Evolutionary conservation across 2,113 vertebrate species (phyloP), one percentile per base, ranked within the genome.

Genomic region (Prolemur simus): DNA sequence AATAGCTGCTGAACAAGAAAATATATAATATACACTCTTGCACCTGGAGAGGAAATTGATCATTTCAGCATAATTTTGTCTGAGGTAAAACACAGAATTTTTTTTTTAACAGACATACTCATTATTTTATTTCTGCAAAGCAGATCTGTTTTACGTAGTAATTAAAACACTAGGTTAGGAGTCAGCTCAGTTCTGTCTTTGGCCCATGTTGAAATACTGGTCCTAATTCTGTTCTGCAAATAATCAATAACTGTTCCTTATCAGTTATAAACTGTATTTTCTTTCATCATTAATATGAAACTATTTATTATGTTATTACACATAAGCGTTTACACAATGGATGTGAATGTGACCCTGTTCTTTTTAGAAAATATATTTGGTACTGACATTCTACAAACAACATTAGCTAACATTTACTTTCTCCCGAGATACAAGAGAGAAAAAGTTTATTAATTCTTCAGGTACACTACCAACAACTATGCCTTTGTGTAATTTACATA

Each of bases 101-200:
- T 58, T 78, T 93, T 92, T 86, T 92, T 85, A 45, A 52, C 71
- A 68, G 42, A 64, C 20, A 89, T 49, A 60, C 54, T 92, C 13
- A 84, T 74, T 76, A 91, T 95, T 96, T 78, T 87, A 73, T 78
- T 87, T 73, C 21, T 39, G n/a, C 34, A 95, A 92, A 96, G 58
- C 21, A 96, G 52, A 60, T 54, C 1, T 6, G 76, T 39, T 96
- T 91, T 60, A 89, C 47, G 12, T 20, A 54, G 34, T 39, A 83
- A 90, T 89, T 84, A 89, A 80, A 91, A 84, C 6, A 68, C 18
- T 69, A 78, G 47, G 52, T 81, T 86, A 73, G 34, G 25, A 88
- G 8, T 64, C 20, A 86, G 5, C 58, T 85, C 1, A 14, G 2
- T 85, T 93, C 10, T 32, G 1, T 85, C 23, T 85, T 89, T 92